Evolutionary conservation across 2,113 vertebrate genomes (phyloP), one percentile per base, ranked within the genome.

Genomic region (Australoheros scitulus): DNA sequence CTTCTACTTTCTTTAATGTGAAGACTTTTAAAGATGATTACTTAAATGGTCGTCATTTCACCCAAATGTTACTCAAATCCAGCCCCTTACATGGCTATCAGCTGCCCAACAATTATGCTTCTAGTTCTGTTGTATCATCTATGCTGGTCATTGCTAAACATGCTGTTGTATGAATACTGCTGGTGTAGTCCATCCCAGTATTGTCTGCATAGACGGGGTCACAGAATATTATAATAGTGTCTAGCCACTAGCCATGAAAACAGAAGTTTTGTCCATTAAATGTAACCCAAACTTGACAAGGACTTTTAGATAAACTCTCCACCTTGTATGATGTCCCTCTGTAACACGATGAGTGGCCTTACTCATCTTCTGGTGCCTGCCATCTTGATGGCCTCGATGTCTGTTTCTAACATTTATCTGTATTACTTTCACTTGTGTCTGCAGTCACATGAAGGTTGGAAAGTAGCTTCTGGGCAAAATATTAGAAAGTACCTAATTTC

Each of bases 301-400:
- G 24, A 50, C 65, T 18, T 29, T 29, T 29, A 50, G 24, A 70
- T 50, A 70, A 50, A 43, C 5, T 3, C 43, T 70, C 15, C 26
- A 47, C 13, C 4, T 50, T 1, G 0, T 68, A 29, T 68, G 64
- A 29, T 4, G 26, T 22, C 14, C 0, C 14, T 50, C 41, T 50
- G 22, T 0, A 50, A 47, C 64, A 70, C 0, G 15, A 70, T 11
- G 41, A 1, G 41, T 70, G 41, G 26, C 65, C 43, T 50, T 50
- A 14, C 24, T 1, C 24, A 47, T 3, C 8, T 13, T 7, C 64
- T 50, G 41, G 64, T 29, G 38, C 18, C 64, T 70, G 64, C 17
- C 43, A 26, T 68, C 5, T 47, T 68, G 43, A 22, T 47, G 64
- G 64, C 64, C 22, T 68, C 22, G 20, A 3, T 26, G 22, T 68